These are phyloP conservation scores for Saimiri boliviensis DNA, from an alignment of 2,113 vertebrate species.

Conservation along the genomic window DNA sequence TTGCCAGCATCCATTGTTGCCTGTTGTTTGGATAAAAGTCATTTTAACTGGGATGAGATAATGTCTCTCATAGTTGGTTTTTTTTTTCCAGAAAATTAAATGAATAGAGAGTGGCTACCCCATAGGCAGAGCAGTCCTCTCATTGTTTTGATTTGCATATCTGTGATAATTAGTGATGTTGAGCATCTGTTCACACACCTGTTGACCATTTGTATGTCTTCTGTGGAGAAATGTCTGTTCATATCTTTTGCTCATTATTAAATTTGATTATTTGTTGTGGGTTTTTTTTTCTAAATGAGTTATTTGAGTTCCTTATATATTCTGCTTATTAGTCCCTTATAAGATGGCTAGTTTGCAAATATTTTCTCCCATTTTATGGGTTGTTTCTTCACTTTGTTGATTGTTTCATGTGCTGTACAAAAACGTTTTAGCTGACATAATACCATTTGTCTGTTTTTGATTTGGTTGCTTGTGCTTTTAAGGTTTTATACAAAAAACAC, in stretches of 20 bases:
- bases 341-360: not conserved
- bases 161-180: not conserved
- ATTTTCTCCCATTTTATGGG: not conserved
- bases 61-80: not conserved
- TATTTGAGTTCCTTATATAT: not conserved
- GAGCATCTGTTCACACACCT: not conserved
- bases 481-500: not conserved
- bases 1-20: not conserved
- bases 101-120: no score
- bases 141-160: not conserved
- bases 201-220: not conserved
- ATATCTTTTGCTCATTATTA: not conserved
- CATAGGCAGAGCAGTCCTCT: not conserved
- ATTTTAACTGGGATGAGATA: not conserved
- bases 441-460: not conserved
- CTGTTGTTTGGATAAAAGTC: not conserved
- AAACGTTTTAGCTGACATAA: not conserved
- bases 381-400: not conserved
- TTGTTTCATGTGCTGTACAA: not conserved
- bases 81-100: no score
- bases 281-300: not conserved
- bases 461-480: not conserved
- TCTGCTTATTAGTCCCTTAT: not conserved
- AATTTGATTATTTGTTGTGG: not conserved
- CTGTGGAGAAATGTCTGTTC: not conserved